Percentiles rank a stretch among this genome's conserved stretches.
phyloP scores from a whole-genome alignment of 2,113 vertebrate genomes.

The Cacatua alba region DNA sequence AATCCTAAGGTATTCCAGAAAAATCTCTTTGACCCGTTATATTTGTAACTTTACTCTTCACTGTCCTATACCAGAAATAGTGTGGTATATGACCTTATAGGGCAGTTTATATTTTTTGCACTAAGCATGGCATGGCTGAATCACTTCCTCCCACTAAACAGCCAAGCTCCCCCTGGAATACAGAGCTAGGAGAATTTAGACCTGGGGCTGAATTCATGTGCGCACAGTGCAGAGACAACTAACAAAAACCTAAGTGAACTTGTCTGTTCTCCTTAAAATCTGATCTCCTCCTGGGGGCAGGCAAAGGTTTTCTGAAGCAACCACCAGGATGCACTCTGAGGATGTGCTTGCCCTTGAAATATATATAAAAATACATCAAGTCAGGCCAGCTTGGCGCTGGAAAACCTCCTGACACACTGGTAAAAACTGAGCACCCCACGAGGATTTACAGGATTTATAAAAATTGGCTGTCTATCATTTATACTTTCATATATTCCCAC shows the following conservation, averaged over 20 bases:
- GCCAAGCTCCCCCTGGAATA: not conserved
- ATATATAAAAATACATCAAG: not conserved
- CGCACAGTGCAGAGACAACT: not conserved
- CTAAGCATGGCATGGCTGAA: not conserved
- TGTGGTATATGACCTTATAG: rapidly evolving
- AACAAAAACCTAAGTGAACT: not conserved
- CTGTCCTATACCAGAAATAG: rapidly evolving
- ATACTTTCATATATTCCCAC: not conserved
- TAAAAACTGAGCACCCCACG: not conserved
- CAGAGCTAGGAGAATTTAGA: not conserved
- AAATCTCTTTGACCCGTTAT: not conserved
- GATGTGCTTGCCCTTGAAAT: not conserved
- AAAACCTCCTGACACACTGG: not conserved
- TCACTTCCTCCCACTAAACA: not conserved
- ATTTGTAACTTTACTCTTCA: not conserved
- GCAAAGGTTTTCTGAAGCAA: not conserved
- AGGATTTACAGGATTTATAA: not conserved
- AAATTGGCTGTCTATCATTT: not conserved
- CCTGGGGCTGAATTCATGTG: not conserved
- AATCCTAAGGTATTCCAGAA: not conserved
- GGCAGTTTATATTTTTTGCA: rapidly evolving
- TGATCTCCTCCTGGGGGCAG: not conserved
- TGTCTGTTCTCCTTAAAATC: not conserved
- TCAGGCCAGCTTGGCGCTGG: not conserved
- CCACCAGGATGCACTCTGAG: not conserved